phyloP scores from a whole-genome alignment of 2,113 vertebrate species.

The Amphilophus citrinellus region DNA sequence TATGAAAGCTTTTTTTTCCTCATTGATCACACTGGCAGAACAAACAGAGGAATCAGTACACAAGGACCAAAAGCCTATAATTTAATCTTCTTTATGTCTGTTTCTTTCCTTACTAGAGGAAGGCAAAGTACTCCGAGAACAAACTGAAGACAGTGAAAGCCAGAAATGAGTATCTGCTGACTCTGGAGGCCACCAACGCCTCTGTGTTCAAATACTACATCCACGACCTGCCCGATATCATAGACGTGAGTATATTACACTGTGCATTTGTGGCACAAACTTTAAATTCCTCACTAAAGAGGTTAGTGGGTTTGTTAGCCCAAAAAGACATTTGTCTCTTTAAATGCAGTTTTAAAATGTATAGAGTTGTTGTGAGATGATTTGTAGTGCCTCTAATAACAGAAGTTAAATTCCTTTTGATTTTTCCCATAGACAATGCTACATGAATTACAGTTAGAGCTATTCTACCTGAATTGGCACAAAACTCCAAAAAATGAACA shows the following conservation, averaged over 20 bases:
- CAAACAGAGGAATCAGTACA: neutral
- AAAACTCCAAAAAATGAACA: neutral
- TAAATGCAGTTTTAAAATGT: neutral
- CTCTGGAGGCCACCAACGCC: conserved; percentile 96
- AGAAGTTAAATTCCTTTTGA: neutral
- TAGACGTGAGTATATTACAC: conserved; percentile 90
- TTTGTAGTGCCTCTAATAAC: neutral
- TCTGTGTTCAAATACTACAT: conserved; percentile 99
- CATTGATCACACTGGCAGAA: neutral
- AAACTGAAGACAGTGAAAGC: conserved; percentile 99
- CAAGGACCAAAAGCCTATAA: neutral
- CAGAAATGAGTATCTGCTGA: conserved; percentile 96
- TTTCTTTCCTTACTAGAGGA: conserved; percentile 82
- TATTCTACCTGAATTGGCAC: neutral
- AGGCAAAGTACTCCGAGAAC: conserved; percentile 99
- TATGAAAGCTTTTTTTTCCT: conserved; percentile 2
- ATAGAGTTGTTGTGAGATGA: neutral
- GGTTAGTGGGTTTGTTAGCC: neutral
- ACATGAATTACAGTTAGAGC: neutral
- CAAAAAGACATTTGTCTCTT: neutral
- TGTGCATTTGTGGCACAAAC: neutral
- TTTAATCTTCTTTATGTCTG: neutral
- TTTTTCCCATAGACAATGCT: neutral
- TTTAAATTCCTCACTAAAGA: neutral
- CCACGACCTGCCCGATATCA: conserved; percentile 97